A percentile compares a stretch with the other conserved stretches of the same genome.
Evolutionary conservation across 1,140 invertebrate genomes (phyloP).

Genomic region (Babylonia areolata): DNA sequence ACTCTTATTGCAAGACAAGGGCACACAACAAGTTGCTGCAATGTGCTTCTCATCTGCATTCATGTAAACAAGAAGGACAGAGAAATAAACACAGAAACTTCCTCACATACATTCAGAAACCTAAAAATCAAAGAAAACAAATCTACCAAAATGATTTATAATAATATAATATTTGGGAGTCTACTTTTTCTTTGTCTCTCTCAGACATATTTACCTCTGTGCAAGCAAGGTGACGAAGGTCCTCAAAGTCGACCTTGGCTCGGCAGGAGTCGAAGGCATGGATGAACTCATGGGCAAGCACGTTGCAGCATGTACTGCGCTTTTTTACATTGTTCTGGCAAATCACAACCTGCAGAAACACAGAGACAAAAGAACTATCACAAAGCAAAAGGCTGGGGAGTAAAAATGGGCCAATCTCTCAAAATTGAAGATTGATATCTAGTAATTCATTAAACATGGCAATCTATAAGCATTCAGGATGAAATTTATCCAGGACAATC

Average conservation of each 20-base stretch:
- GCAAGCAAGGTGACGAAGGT: conserved; percentile 95
- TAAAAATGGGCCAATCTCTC: no score
- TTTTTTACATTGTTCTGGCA: conserved; percentile 85
- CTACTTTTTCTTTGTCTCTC: neutral
- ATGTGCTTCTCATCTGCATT: no score
- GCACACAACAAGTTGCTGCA: no score
- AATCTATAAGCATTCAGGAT: no score
- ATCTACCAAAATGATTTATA: neutral
- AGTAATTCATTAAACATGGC: no score
- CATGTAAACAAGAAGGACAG: no score
- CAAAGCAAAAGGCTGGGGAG: no score
- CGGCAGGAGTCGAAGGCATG: conserved; percentile 98
- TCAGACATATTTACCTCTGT: conserved; percentile 85
- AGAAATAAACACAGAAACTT: no score
- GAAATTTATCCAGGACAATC: no score
- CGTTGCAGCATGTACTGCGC: conserved; percentile 74
- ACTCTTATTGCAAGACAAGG: no score
- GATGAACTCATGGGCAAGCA: conserved; percentile 93
- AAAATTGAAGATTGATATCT: no score
- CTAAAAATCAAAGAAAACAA: neutral
- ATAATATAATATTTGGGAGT: neutral
- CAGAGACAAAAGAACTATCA: neutral
- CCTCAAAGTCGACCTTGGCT: conserved; percentile 91
- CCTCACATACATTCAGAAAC: no score
- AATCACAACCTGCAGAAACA: conserved; percentile 86